A percentile compares a stretch with the other conserved stretches of the same genome.
phyloP scores from a whole-genome alignment of 2,113 vertebrate species.

The Shinisaurus crocodilurus region DNA sequence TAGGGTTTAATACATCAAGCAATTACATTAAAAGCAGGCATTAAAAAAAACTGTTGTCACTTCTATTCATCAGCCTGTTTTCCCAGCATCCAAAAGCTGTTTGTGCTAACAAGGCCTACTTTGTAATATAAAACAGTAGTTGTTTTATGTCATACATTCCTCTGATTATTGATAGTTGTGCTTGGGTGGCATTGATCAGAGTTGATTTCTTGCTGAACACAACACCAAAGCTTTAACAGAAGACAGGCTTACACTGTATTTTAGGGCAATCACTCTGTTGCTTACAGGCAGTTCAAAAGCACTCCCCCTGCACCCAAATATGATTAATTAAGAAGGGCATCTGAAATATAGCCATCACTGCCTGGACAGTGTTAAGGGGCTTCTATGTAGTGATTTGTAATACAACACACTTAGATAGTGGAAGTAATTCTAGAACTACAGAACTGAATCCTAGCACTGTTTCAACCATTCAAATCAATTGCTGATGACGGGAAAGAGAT shows the following conservation, averaged over 20 bases:
- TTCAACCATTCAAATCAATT: slow-evolving; percentile 10
- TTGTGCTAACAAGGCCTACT: slow-evolving; percentile 46
- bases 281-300: slow-evolving; percentile 43
- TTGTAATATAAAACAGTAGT: slow-evolving; percentile 29
- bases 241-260: slow-evolving; percentile 7
- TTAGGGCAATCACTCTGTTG: not conserved
- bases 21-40: slow-evolving; percentile 39
- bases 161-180: slow-evolving; percentile 36
- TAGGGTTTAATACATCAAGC: slow-evolving; percentile 40
- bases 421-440: slow-evolving; percentile 25
- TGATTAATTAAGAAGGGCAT: slow-evolving; percentile 44
- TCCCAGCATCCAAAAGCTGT: slow-evolving; percentile 26
- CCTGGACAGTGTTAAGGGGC: not conserved
- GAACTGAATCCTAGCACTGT: slow-evolving; percentile 7
- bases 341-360: slow-evolving; percentile 21
- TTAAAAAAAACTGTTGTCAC: slow-evolving; percentile 36
- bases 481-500: slow-evolving; percentile 40
- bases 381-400: slow-evolving; percentile 17
- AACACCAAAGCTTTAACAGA: not conserved
- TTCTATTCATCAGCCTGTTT: slow-evolving; percentile 47
- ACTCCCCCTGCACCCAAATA: not conserved
- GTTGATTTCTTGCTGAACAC: slow-evolving; percentile 15
- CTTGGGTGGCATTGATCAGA: slow-evolving; percentile 40
- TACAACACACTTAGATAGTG: slow-evolving; percentile 17
- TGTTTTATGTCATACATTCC: slow-evolving; percentile 39